These are phyloP conservation scores for Pseudochaenichthys georgianus DNA, from an alignment of 2,797 vertebrate species.

Conservation along the genomic window DNA sequence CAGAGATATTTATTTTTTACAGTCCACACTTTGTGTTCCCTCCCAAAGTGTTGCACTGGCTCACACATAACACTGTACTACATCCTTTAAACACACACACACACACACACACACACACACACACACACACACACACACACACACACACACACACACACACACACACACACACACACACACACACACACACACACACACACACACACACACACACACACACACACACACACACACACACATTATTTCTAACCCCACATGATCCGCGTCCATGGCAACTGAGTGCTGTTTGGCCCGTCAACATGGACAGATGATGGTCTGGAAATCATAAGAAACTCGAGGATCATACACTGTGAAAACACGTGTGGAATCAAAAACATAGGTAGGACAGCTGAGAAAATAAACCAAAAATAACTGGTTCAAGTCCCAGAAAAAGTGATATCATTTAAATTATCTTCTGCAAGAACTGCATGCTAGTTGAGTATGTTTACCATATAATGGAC, in stretches of 20 bases:
- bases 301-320: constrained; percentile 19
- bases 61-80: background rate
- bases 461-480: background rate
- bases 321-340: constrained; percentile 20
- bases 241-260: constrained; percentile 43
- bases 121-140: constrained; percentile 7
- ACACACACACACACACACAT: constrained; percentile 40
- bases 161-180: background rate
- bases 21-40: background rate
- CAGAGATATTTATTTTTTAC: background rate
- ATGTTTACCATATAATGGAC: background rate
- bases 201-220: background rate
- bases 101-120: background rate
- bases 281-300: constrained; percentile 35
- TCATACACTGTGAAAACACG: constrained; percentile 2
- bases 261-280: constrained; percentile 58
- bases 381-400: background rate
- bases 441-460: background rate
- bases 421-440: background rate
- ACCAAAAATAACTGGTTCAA: background rate
- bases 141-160: constrained; percentile 5
- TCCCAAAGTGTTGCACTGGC: background rate
- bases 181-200: constrained; percentile 5
- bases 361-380: background rate
- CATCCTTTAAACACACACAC: background rate